These are phyloP conservation scores for Siderastrea siderea DNA, from an alignment of 92 coral and sea anemone genomes.

Conservation along the genomic window DNA sequence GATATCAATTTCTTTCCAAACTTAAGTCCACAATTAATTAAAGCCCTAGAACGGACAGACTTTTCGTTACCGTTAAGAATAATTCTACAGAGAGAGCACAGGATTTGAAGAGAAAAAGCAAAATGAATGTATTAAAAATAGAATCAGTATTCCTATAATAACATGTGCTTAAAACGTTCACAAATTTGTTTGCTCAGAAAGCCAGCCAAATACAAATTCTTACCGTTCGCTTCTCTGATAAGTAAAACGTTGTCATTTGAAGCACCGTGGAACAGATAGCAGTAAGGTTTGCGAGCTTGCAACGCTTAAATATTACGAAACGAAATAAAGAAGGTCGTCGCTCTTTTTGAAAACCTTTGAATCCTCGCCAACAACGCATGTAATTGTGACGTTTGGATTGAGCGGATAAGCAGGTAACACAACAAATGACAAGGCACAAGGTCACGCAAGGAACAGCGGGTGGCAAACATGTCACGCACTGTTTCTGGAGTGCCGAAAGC, in stretches of 20 bases:
- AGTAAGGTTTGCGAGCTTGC: background rate
- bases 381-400: background rate
- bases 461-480: background rate
- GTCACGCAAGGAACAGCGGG: background rate
- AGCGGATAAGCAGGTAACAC: background rate
- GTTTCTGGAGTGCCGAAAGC: background rate
- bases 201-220: background rate
- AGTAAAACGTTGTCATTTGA: background rate
- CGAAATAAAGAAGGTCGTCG: background rate
- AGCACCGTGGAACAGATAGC: background rate
- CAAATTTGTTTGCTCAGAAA: background rate
- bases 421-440: background rate
- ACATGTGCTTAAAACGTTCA: background rate
- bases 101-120: background rate
- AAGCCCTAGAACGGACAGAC: background rate
- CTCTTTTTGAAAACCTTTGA: background rate
- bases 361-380: slow-evolving; percentile 17
- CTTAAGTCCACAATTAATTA: background rate
- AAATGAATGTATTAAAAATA: background rate
- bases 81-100: background rate
- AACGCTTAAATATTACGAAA: background rate
- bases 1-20: background rate
- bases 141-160: background rate
- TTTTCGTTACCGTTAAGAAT: background rate
- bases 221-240: background rate